These are phyloP conservation scores for Miltochrista miniata DNA, from an alignment of 2,888 invertebrate genomes.

Conservation along the genomic window DNA sequence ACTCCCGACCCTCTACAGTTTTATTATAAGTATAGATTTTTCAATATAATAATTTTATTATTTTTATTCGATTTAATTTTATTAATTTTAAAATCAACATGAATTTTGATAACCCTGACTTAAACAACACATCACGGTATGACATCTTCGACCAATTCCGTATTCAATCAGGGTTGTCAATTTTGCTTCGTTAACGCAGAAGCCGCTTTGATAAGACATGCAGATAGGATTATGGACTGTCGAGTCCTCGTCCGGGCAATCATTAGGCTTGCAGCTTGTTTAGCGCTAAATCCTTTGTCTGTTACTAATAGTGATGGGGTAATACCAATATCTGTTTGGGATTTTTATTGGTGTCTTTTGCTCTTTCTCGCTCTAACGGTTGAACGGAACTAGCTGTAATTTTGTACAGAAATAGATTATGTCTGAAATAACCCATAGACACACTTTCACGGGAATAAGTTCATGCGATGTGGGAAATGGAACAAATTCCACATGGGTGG, in stretches of 20 bases:
- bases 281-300: conserved; percentile 66
- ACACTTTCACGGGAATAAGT: too few relatives aligned
- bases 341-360: too few relatives aligned
- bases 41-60: too few relatives aligned
- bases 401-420: too few relatives aligned
- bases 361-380: too few relatives aligned
- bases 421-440: too few relatives aligned
- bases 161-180: conserved; percentile 62
- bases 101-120: background rate
- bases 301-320: conserved; percentile 46
- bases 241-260: conserved; percentile 48
- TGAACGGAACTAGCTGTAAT: too few relatives aligned
- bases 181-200: conserved; percentile 57
- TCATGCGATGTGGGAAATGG: too few relatives aligned
- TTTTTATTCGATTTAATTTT: background rate
- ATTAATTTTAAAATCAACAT: background rate
- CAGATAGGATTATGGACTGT: conserved; percentile 61
- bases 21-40: too few relatives aligned
- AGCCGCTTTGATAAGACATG: conserved; percentile 75
- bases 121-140: conserved; percentile 19
- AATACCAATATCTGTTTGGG: conserved; percentile 3
- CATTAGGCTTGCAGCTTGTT: conserved; percentile 58
- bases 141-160: conserved; percentile 32
- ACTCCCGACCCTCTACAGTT: too few relatives aligned
- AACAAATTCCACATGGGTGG: too few relatives aligned